phyloP scores from a whole-genome alignment of 2,888 invertebrate genomes.

The Epistrophe eligans region DNA sequence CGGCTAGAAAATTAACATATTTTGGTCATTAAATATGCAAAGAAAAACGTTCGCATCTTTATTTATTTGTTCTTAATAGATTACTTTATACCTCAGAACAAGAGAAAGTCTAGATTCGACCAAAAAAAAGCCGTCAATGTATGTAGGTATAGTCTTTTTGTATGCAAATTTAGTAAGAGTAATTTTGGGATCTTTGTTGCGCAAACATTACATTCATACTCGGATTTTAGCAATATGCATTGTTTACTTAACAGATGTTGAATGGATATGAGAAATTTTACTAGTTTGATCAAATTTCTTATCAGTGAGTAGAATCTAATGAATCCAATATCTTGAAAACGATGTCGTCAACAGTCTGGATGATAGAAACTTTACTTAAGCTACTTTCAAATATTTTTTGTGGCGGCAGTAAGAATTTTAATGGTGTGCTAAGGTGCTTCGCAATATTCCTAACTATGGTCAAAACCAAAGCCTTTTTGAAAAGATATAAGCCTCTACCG shows the following conservation, averaged over 20 bases:
- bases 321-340: too few relatives aligned
- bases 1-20: conserved; percentile 4
- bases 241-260: neutral
- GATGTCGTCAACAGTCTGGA: too few relatives aligned
- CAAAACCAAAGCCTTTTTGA: too few relatives aligned
- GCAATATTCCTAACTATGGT: too few relatives aligned
- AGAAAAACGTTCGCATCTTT: conserved; percentile 4
- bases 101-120: conserved; percentile 15
- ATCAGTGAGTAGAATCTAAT: neutral
- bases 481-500: too few relatives aligned
- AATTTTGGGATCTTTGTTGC: neutral
- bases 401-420: too few relatives aligned
- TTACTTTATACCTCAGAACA: neutral
- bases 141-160: neutral
- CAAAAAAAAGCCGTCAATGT: neutral
- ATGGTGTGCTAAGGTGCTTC: too few relatives aligned
- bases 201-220: neutral
- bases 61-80: neutral
- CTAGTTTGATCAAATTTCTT: neutral
- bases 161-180: conserved; percentile 1
- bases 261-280: neutral
- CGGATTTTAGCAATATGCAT: neutral
- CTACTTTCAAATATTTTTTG: too few relatives aligned
- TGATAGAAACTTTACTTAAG: too few relatives aligned
- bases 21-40: neutral